Base-by-base conservation (phyloP, 1,140 invertebrate genomes). In the Trialeurodes vaporariorum region DNA sequence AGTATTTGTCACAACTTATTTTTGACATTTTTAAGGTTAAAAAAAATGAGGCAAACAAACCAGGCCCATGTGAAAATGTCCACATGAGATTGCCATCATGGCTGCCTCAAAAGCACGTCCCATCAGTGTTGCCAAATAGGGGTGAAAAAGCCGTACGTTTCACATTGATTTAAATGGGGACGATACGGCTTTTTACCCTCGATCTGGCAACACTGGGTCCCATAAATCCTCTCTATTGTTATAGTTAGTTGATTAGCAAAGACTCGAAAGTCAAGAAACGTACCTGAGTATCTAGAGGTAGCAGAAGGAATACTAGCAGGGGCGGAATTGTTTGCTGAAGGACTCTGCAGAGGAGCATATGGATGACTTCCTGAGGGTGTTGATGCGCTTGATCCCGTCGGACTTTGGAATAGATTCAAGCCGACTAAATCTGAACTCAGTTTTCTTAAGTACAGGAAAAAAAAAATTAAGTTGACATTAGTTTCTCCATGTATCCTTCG, bases 361-460 rank as follows among this genome's bases (percentile, higher is more conserved):
- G 88, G 90, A 81, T 91, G 90, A 73, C 84, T 86, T 68, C 86
- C 87, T 60, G 90, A 91, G 2, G 92, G 92, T 60, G 92, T 94
- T 17, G 92, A 90, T 64, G 92, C 90, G 81, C 90, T 92, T 63
- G 91, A 92, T 58, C 81, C 80, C 61, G 80, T 79, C 71, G 90
- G 89, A 77, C 89, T 91, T 78, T 87, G 88, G 73, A 89, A 85
- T 71, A 88, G 82, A 79, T 86, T 89, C 67, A 93, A 78, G 75
- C 87, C 87, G 70, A 92, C 80, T 70, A 93, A 79, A 79, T 94
- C 91, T 75, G 85, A 87, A 77, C 88, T 91, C 60, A 87, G 84
- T 81, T 91, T 92, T 69, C 77, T 79, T 61, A 40, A 70, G 71
- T 12, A 17, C 25, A 69, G 61, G 49, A 59, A 61, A 1, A 13